Base-by-base conservation (phyloP, 2,797 vertebrate species). In the Coendou prehensilis region DNA sequence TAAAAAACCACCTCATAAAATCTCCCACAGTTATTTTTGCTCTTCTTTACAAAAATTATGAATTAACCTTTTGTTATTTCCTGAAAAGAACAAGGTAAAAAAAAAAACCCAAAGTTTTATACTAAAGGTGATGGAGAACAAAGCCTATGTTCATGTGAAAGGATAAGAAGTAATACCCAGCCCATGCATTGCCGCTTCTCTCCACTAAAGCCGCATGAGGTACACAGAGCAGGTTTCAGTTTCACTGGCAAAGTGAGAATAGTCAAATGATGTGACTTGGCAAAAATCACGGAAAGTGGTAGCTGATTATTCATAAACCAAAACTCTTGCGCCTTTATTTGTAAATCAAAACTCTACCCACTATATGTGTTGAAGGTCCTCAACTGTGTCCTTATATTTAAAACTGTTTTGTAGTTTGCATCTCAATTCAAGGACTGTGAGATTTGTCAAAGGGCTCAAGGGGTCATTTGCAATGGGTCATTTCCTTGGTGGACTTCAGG, bases 1-100 rank as follows among this genome's bases (percentile, higher is more conserved):
- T 91, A 89, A 87, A 93, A 97, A 96, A 56, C 86, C 20, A 82
- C 67, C 87, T 96, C 45, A 0, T 95, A 95, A 96, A 97, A 95
- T 86, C 6, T 50, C 64, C 73, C 67, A 37, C 28, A 57, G 87
- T 86, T 92, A 90, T 96, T 87, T 59, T 95, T 84, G 80, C 75
- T 78, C 56, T 92, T 67, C 20, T 94, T 89, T 73, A 59, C 26
- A 83, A 76, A 90, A n/a, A 86, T 54, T 89, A 22, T 73, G 33
- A 85, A 79, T 93, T 95, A 86, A 93, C 64, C 10, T 93, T 89
- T 87, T 87, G 50, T 89, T 97, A 6, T 78, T 94, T 93, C 59
- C 56, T 56, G 78, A 50, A 50, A n/a, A 94, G 37, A 82, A 59
- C 33, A 71, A 28, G 26, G 13, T 73, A 9, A 85, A 57, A 79